Conservation (phyloP, 2,113 vertebrate species). For the Atlantisia rogersi region DNA sequence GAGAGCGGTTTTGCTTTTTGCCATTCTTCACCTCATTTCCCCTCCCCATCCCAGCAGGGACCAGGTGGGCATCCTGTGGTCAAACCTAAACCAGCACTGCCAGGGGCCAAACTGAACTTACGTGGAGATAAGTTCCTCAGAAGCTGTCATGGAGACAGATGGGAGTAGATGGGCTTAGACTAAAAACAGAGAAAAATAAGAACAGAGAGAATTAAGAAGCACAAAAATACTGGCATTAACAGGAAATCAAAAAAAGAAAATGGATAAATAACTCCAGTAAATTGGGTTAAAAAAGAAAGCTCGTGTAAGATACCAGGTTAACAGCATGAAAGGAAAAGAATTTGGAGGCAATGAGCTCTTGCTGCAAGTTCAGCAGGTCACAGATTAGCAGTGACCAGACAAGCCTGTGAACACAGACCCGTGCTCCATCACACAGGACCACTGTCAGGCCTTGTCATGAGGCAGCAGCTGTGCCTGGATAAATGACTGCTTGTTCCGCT, state of each 20-base stretch:
- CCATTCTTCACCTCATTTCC: neutral
- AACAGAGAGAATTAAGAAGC: neutral
- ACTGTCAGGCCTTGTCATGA: neutral
- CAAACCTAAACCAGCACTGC: neutral
- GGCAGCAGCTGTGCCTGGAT: neutral
- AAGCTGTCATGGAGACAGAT: neutral
- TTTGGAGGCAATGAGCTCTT: neutral
- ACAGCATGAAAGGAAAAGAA: neutral
- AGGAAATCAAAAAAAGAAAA: neutral
- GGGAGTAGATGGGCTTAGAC: neutral
- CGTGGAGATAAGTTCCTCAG: neutral
- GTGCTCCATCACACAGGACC: neutral
- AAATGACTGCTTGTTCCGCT: neutral
- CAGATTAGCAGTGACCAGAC: neutral
- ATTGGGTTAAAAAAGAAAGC: neutral
- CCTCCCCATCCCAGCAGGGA: neutral
- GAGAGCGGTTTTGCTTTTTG: neutral
- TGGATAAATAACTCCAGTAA: neutral
- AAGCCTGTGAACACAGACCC: neutral
- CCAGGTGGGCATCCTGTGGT: neutral
- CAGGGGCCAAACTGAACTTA: neutral
- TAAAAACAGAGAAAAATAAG: neutral
- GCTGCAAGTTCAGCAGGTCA: neutral
- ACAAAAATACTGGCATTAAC: neutral
- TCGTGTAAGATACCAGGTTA: neutral